Evolutionary conservation across 2,113 vertebrate genomes (phyloP).

Genomic region (Recurvirostra avosetta): DNA sequence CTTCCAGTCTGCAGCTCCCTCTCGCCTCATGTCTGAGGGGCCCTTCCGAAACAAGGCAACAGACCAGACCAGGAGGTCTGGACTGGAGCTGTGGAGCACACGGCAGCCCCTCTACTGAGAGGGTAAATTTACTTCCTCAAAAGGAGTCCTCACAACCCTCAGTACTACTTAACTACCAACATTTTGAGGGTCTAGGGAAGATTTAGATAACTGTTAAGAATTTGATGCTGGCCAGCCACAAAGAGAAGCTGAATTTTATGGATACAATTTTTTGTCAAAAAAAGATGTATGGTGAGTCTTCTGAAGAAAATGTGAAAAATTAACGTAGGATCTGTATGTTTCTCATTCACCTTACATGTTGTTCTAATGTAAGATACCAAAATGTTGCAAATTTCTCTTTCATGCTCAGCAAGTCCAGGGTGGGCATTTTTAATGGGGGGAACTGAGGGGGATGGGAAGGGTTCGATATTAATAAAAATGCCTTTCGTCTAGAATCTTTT

Average conservation of each 20-base stretch:
- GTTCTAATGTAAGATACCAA: neutral
- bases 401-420: neutral
- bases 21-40: no score
- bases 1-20: no score
- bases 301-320: neutral
- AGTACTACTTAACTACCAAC: accelerated
- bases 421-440: neutral
- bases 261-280: neutral
- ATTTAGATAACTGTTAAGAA: accelerated
- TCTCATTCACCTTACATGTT: neutral
- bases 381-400: neutral
- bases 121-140: neutral
- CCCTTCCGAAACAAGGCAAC: no score
- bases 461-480: neutral
- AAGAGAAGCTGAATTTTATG: neutral
- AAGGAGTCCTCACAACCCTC: neutral
- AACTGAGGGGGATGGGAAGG: no score
- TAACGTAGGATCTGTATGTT: neutral
- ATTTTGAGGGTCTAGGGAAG: neutral
- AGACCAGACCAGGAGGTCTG: neutral
- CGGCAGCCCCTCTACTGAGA: neutral
- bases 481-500: neutral
- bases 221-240: neutral
- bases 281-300: neutral
- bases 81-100: no score